A percentile compares a stretch with the other conserved stretches of the same genome.
These are phyloP conservation scores for Gryon sp. DNA, from an alignment of 1,140 invertebrate species.

Conservation along the genomic window DNA sequence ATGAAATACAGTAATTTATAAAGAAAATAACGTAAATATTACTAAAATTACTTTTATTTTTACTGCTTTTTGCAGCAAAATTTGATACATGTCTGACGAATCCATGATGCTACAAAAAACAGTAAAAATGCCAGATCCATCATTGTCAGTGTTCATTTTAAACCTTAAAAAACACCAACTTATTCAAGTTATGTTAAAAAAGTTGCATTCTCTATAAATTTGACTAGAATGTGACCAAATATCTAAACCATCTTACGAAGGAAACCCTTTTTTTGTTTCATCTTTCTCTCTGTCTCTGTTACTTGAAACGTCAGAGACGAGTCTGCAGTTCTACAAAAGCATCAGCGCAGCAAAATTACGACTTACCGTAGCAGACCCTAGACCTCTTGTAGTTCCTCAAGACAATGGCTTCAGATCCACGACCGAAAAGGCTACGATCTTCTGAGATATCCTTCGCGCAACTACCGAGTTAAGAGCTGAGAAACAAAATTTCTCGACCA, in stretches of 20 bases:
- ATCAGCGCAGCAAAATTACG: constrained; percentile 59
- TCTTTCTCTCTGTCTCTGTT: neutral
- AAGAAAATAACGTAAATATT: too few species aligned
- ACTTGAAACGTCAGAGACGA: constrained; percentile 4
- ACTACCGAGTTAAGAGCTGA: constrained; percentile 2
- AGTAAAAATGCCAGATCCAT: too few species aligned
- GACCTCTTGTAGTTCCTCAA: constrained; percentile 53
- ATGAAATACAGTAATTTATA: too few species aligned
- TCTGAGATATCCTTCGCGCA: constrained; percentile 25
- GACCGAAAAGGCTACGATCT: constrained; percentile 49
- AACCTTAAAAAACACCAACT: too few species aligned
- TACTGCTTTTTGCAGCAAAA: too few species aligned
- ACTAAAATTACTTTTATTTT: too few species aligned
- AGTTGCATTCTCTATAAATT: constrained; percentile 34
- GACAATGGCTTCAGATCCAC: constrained; percentile 67
- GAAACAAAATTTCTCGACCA: constrained; percentile 14
- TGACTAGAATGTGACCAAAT: constrained; percentile 26
- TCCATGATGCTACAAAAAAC: too few species aligned
- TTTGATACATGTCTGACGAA: too few species aligned
- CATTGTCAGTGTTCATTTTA: too few species aligned
- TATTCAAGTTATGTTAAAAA: too few species aligned
- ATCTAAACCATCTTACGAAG: constrained; percentile 14
- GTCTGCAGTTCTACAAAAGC: constrained; percentile 35
- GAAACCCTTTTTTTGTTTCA: constrained; percentile 17
- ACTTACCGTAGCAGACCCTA: constrained; percentile 54